Evolutionary conservation across 1,140 invertebrate genomes (phyloP).

Genomic region (Musca vetustissima): DNA sequence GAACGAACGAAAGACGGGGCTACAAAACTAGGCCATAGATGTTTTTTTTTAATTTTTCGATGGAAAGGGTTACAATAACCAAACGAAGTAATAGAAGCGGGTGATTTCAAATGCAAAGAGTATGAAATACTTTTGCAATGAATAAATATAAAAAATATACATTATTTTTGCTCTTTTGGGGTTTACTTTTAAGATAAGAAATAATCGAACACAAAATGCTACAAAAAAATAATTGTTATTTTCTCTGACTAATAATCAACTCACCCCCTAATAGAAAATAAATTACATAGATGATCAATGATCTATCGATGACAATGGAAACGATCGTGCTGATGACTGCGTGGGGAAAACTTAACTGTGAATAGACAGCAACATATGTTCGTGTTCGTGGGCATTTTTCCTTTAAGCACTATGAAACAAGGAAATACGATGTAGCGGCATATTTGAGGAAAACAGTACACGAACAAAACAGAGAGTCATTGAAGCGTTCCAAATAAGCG

Average conservation of each 20-base stretch:
- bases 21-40: too few relatives aligned
- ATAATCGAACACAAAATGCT: neutral
- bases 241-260: too few relatives aligned
- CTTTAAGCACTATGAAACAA: too few relatives aligned
- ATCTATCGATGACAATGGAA: too few relatives aligned
- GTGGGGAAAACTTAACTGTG: too few relatives aligned
- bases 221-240: neutral
- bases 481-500: constrained; percentile 8
- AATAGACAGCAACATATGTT: neutral
- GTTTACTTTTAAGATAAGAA: neutral
- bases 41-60: too few relatives aligned
- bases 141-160: neutral
- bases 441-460: neutral
- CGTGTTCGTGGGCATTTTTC: too few relatives aligned
- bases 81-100: neutral
- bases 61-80: too few relatives aligned
- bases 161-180: neutral
- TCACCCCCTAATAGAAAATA: too few relatives aligned
- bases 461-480: neutral
- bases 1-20: too few relatives aligned
- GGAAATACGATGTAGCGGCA: too few relatives aligned
- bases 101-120: constrained; percentile 3
- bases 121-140: neutral
- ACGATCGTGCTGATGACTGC: neutral
- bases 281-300: too few relatives aligned